Evolutionary conservation across 1,140 invertebrate genomes (phyloP).

Genomic region (Dendrolimus punctatus): DNA sequence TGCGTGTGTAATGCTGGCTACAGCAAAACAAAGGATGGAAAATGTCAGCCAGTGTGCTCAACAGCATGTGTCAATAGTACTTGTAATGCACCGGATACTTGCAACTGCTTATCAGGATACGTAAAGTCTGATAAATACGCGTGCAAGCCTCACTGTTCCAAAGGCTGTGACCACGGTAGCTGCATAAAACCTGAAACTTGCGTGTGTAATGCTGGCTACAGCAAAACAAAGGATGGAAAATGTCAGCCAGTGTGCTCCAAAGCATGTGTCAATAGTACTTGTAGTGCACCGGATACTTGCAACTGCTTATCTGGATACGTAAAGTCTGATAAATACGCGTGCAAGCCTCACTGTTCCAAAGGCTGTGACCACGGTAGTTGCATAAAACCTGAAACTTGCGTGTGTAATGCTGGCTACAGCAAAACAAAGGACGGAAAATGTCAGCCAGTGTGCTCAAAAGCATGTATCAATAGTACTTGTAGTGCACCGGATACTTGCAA

Average conservation of each 20-base stretch:
- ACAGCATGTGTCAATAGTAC: no score
- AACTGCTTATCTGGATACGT: no score
- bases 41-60: constrained; percentile 25
- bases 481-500: constrained; percentile 25
- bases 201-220: not conserved
- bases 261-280: no score
- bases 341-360: no score
- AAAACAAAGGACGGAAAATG: constrained; percentile 34
- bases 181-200: constrained; percentile 25
- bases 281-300: no score
- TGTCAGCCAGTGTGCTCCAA: not conserved
- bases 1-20: constrained; percentile 47
- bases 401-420: no score
- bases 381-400: no score
- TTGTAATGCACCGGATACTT: no score
- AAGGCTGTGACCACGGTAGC: no score
- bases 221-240: not conserved
- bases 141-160: constrained; percentile 12
- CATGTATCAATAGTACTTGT: constrained; percentile 32
- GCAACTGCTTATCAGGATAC: constrained; percentile 26
- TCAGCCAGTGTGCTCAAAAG: constrained; percentile 43
- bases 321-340: no score
- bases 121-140: constrained; percentile 47
- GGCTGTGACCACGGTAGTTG: no score
- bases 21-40: constrained; percentile 8